These are phyloP conservation scores for Geophilus truncorum DNA, from an alignment of 2,888 invertebrate species.

Conservation along the genomic window DNA sequence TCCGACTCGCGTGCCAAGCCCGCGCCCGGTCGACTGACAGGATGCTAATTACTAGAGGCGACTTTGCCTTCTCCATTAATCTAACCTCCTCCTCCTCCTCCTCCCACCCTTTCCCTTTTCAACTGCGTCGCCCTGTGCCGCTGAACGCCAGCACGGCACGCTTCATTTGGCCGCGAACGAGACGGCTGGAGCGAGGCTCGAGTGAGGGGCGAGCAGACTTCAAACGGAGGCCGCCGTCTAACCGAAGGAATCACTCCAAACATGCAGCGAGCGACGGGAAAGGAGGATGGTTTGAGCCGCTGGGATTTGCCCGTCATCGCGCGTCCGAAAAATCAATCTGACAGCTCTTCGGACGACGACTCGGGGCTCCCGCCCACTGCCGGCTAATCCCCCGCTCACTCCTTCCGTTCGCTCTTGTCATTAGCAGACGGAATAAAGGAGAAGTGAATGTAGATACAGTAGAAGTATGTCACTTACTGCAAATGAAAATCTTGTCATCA, in stretches of 20 bases:
- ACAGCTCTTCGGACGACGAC: neutral
- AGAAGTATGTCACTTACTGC: too few species aligned
- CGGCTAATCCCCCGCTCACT: neutral
- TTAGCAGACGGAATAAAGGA: too few species aligned
- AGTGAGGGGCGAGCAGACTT: neutral
- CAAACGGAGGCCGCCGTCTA: neutral
- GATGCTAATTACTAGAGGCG: constrained; percentile 27
- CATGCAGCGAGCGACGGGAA: neutral
- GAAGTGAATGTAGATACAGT: too few species aligned
- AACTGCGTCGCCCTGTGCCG: neutral
- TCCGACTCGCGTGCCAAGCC: constrained; percentile 6
- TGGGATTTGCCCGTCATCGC: constrained; percentile 22
- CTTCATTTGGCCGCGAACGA: neutral
- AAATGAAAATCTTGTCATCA: too few species aligned
- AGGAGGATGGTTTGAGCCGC: neutral
- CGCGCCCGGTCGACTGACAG: constrained; percentile 8
- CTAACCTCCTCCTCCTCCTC: neutral
- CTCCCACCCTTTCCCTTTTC: neutral
- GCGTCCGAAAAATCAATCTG: constrained; percentile 25
- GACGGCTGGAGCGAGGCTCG: too few species aligned
- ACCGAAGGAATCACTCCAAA: constrained; percentile 1
- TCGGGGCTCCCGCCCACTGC: neutral
- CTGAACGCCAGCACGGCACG: neutral
- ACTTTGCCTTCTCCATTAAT: constrained; percentile 27
- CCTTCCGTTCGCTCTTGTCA: neutral